phyloP scores from a whole-genome alignment of 2,888 invertebrate genomes.

The Morpho deidamia region DNA sequence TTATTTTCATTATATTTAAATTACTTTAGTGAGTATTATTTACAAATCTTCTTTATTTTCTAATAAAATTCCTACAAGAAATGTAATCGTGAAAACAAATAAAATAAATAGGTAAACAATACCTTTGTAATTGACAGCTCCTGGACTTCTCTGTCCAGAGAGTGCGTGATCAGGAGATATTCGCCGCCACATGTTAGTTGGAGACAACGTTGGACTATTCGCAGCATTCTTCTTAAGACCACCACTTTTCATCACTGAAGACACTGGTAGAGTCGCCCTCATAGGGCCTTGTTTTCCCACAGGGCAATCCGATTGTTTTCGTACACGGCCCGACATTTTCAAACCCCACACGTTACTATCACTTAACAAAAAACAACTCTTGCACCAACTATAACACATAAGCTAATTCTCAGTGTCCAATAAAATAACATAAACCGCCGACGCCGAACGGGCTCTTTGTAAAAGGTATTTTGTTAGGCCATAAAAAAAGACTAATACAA shows the following conservation, averaged over 20 bases:
- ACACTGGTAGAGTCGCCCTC: slow-evolving; percentile 87
- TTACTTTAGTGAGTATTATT: too few relatives aligned
- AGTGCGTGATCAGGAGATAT: slow-evolving; percentile 84
- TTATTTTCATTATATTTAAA: too few relatives aligned
- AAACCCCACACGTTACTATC: slow-evolving; percentile 32
- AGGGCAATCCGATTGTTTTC: slow-evolving; percentile 83
- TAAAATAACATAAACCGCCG: slow-evolving; percentile 53
- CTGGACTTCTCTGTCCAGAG: slow-evolving; percentile 85
- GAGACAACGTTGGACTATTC: slow-evolving; percentile 82
- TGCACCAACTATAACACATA: slow-evolving; percentile 37
- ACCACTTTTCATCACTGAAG: slow-evolving; percentile 83
- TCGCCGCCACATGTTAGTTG: slow-evolving; percentile 82
- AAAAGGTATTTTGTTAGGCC: slow-evolving; percentile 49
- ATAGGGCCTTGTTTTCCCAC: slow-evolving; percentile 81
- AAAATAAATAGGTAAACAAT: slow-evolving; percentile 15
- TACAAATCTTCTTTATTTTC: background rate
- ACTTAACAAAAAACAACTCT: slow-evolving; percentile 36
- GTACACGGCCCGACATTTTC: slow-evolving; percentile 79
- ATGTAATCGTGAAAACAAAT: background rate
- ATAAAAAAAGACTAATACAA: slow-evolving; percentile 33
- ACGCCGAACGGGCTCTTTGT: slow-evolving; percentile 70
- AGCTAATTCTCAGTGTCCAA: slow-evolving; percentile 41
- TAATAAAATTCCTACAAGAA: background rate
- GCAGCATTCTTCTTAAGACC: slow-evolving; percentile 79
- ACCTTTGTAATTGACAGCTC: slow-evolving; percentile 86